Percentiles rank a stretch among this genome's conserved stretches.
phyloP scores from a whole-genome alignment of 2,113 vertebrate species.

The Myrmophylax atrothorax region DNA sequence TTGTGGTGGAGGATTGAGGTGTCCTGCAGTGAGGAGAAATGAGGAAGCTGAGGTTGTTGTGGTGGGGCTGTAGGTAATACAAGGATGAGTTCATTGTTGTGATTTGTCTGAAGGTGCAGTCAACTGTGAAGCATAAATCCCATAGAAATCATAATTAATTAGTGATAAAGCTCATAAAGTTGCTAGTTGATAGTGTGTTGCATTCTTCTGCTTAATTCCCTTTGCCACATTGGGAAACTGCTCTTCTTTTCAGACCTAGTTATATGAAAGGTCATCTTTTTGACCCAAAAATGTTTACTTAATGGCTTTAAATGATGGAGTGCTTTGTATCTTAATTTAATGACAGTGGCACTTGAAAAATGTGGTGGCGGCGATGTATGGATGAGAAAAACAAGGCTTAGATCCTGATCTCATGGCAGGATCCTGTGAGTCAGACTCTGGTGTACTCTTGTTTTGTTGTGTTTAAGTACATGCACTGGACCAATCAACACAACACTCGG shows the following conservation, averaged over 20 bases:
- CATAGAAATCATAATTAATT: conserved; percentile 24
- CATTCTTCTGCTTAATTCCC: neutral
- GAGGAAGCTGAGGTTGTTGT: neutral
- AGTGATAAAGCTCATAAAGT: neutral
- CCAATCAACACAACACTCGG: neutral
- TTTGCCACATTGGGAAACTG: neutral
- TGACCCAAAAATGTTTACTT: neutral
- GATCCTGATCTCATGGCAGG: conserved; percentile 11
- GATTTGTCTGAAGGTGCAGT: neutral
- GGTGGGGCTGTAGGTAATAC: neutral
- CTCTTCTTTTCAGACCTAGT: neutral
- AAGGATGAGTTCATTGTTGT: conserved; percentile 3
- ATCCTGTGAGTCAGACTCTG: neutral
- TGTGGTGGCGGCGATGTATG: conserved; percentile 3
- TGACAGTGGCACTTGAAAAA: conserved; percentile 45
- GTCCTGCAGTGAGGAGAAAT: neutral
- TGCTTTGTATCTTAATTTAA: conserved; percentile 31
- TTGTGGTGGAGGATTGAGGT: neutral
- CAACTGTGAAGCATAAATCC: conserved; percentile 9
- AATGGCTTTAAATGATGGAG: conserved; percentile 5
- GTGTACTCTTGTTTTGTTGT: neutral
- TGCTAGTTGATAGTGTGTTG: neutral
- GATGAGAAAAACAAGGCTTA: conserved; percentile 36
- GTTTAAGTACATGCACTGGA: neutral
- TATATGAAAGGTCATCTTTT: neutral